A percentile compares a stretch with the other conserved stretches of the same genome.
Conservation (phyloP, 2,113 vertebrate genomes). For the Polyodon spathula region DNA sequence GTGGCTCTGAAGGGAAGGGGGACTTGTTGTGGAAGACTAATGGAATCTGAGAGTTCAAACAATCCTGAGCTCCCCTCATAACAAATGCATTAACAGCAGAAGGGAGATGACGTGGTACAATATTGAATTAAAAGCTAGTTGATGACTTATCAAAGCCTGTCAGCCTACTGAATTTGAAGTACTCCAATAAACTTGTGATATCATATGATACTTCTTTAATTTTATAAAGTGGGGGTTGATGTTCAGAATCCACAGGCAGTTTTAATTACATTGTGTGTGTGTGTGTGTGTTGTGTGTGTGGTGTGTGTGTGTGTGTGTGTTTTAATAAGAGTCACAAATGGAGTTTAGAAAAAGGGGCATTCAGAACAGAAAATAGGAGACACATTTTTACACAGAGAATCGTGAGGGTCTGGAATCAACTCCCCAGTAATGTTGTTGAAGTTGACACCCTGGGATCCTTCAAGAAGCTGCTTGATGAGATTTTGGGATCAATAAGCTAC, state of each 20-base stretch:
- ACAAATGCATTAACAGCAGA: neutral
- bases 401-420: no score
- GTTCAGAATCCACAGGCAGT: neutral
- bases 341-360: no score
- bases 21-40: slow-evolving; percentile 26
- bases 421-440: no score
- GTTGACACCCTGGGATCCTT: no score
- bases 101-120: neutral
- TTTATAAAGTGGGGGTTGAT: neutral
- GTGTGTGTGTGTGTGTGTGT: no score
- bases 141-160: neutral
- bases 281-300: no score
- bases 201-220: neutral
- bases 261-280: neutral
- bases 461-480: no score
- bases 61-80: neutral
- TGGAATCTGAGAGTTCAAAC: slow-evolving; percentile 9
- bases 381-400: no score
- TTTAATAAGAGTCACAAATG: no score
- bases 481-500: no score
- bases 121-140: neutral
- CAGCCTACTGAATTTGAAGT: neutral
- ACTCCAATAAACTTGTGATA: neutral
- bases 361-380: no score
- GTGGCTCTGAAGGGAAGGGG: slow-evolving; percentile 39